phyloP scores from a whole-genome alignment of 2,888 invertebrate genomes.

The Macaria notata region DNA sequence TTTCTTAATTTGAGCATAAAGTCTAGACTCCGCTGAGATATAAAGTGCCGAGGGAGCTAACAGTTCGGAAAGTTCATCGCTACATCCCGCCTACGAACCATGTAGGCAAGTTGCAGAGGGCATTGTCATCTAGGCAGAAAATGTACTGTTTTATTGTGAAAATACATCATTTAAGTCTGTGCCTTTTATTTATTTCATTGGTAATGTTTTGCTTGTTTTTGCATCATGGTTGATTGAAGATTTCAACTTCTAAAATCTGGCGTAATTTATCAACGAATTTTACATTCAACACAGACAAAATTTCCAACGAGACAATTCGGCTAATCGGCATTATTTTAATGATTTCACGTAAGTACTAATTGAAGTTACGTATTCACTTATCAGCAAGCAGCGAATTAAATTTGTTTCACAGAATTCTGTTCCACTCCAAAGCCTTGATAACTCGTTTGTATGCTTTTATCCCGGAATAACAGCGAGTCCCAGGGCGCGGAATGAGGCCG shows the following conservation, averaged over 20 bases:
- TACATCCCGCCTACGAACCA: neutral
- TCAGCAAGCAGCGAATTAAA: slow-evolving; percentile 17
- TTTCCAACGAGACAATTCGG: too few species aligned
- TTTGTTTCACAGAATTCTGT: slow-evolving; percentile 18
- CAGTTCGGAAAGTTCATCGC: neutral
- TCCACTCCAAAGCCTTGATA: slow-evolving; percentile 26
- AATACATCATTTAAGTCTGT: too few species aligned
- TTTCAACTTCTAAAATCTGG: too few species aligned
- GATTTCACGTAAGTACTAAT: slow-evolving; percentile 9
- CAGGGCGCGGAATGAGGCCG: slow-evolving; percentile 29
- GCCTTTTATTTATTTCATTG: too few species aligned
- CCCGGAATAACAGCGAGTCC: slow-evolving; percentile 25
- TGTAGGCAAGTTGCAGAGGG: neutral
- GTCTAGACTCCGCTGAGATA: slow-evolving; percentile 13
- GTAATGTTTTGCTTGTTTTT: too few species aligned
- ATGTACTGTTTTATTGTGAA: too few species aligned
- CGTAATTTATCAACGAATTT: too few species aligned
- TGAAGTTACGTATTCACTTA: slow-evolving; percentile 15
- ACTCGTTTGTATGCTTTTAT: slow-evolving; percentile 29
- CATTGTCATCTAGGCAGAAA: too few species aligned
- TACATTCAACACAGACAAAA: too few species aligned
- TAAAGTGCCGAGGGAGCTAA: slow-evolving; percentile 9
- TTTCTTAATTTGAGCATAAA: slow-evolving; percentile 5
- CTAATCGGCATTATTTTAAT: neutral
- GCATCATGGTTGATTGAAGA: too few species aligned